Evolutionary conservation across 2,888 invertebrate genomes (phyloP), one percentile per base, ranked within the genome.

Genomic region (Cerceris rybyensis): DNA sequence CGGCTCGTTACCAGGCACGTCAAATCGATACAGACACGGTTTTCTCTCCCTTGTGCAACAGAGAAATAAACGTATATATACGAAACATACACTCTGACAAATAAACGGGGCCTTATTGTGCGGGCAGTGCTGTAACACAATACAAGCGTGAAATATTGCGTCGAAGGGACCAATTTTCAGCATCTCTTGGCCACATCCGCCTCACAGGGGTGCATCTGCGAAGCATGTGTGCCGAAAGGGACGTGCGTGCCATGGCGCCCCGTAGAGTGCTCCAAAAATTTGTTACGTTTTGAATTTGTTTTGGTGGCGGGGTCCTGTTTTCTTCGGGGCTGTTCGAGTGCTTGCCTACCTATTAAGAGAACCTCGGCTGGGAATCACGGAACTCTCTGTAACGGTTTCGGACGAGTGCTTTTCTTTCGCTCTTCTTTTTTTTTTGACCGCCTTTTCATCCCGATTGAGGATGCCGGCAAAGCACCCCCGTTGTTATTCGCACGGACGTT

Each of bases 81-180:
- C 28, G 28, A 28, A 28, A 28, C 28, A 4, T 28, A 28, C 28
- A 28, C 28, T 28, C 28, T 4, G 28, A 4, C 28, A 28, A 28
- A 9, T 46, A 28, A 7, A 39, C 58, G 57, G 78, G 77, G 75
- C 72, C 80, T 74, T 66, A 75, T 68, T 64, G 78, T 46, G 46
- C 60, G 7, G 61, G 46, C 66, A 52, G 66, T 57, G 17, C 52
- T 73, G 82, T 85, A 84, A 88, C 83, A 86, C 86, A 88, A 85
- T 88, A 79, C 82, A 80, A 76, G 75, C 78, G 87, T 84, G 85
- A 86, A 87, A 83, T 85, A 86, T 86, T 78, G 82, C 85, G 59
- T 78, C 61, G 42, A 71, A 82, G 81, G 83, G 77, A 74, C 74
- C 75, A 75, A 78, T 85, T 80, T 80, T 74, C 73, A 71, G 61